Evolutionary conservation across 2,113 vertebrate genomes (phyloP), one percentile per base, ranked within the genome.

Genomic region (Syrmaticus mikado): DNA sequence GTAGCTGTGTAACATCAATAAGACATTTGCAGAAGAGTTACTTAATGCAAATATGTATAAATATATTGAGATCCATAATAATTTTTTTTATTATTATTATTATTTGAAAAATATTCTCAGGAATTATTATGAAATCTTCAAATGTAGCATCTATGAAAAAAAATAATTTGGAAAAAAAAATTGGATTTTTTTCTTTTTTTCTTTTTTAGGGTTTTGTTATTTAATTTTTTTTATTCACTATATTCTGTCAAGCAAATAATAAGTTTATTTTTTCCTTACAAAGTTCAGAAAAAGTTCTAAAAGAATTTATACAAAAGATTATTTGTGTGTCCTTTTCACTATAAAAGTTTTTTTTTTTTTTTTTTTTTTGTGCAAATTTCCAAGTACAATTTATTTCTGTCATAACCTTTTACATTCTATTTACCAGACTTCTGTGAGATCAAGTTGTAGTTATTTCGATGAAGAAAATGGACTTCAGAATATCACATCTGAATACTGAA

Each of bases 31-130:
- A 60, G 14, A 71, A 34, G 9, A 53, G 12, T 66, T 74, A 66
- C 10, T 52, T 1, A 0, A 0, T 36, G 5, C n/a, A 62, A 16
- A 14, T 46, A 38, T 25, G 18, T 17, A 6, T 64, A 60, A 61
- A 72, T 87, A 78, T 53, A 82, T 11, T 25, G 9, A 72, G 6
- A 38, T 57, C 12, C 38, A 8, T 15, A 52, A 17, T n/a, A n/a
- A n/a, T n/a, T 4, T 1, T 7, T 1, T 66, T 75, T 60, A 38
- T 61, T 70, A 10, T 38, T 38, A 38, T 38, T 38, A 38, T 77
- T 57, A 46, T 13, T 43, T 22, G 11, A 40, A 62, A 7, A 45
- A 52, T 65, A 85, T 41, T 80, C 15, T 36, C 25, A 76, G 40
- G 2, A 4, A 15, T 65, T 65, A 58, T 30, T 76, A 9, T 76